A percentile compares a stretch with the other conserved stretches of the same genome.
These are phyloP conservation scores for Xestobium rufovillosum DNA, from an alignment of 2,888 invertebrate species.

Conservation along the genomic window DNA sequence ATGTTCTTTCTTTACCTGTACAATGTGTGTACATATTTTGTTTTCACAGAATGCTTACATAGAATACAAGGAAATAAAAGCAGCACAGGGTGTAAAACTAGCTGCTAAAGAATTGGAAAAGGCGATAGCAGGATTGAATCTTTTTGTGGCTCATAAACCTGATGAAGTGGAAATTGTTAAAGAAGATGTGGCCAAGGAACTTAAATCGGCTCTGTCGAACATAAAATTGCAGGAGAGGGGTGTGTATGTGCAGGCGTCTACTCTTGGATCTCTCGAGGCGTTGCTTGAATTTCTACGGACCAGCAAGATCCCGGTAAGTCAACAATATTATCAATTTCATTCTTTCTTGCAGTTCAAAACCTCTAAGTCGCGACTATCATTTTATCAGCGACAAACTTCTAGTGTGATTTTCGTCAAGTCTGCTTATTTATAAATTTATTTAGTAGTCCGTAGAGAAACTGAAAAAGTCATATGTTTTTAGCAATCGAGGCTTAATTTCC, in stretches of 20 bases:
- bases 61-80: slow-evolving; percentile 89
- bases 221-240: slow-evolving; percentile 89
- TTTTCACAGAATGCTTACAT: slow-evolving; percentile 81
- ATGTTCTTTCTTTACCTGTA: slow-evolving; percentile 29
- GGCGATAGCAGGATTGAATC: slow-evolving; percentile 91
- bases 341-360: too few species aligned
- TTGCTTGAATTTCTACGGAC: slow-evolving; percentile 84
- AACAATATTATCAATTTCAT: too few species aligned
- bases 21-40: too few species aligned
- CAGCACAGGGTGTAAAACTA: slow-evolving; percentile 97
- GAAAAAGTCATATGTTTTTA: too few species aligned
- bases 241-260: slow-evolving; percentile 99
- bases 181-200: slow-evolving; percentile 80
- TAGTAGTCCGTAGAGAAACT: too few species aligned
- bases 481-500: too few species aligned
- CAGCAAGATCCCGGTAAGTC: slow-evolving; percentile 88
- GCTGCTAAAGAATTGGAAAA: slow-evolving; percentile 98
- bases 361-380: too few species aligned
- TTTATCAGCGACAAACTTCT: too few species aligned
- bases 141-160: slow-evolving; percentile 83
- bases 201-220: slow-evolving; percentile 82
- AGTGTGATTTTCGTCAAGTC: too few species aligned
- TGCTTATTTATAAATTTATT: too few species aligned
- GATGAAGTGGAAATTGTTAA: slow-evolving; percentile 86
- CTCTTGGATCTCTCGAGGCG: slow-evolving; percentile 97